phyloP scores from a whole-genome alignment of 2,888 invertebrate genomes.

The Melanophora roralis region DNA sequence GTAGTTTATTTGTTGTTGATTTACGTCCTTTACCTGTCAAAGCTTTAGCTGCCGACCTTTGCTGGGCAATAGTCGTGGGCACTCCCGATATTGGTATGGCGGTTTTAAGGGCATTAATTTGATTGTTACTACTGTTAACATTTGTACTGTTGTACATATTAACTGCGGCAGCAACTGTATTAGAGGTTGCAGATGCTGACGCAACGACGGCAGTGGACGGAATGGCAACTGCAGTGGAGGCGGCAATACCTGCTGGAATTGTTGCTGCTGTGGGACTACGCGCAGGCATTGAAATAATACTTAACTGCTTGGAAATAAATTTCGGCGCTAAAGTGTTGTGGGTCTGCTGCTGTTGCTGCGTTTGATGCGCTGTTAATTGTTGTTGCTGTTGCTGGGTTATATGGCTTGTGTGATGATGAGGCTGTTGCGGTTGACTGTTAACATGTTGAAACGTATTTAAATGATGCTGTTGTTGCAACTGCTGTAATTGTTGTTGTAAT shows the following conservation, averaged over 20 bases:
- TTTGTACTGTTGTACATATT: conserved; percentile 50
- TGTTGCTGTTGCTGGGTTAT: conserved; percentile 59
- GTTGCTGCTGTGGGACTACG: conserved; percentile 64
- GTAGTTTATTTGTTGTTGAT: conserved; percentile 83
- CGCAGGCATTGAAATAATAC: conserved; percentile 74
- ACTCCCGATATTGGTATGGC: conserved; percentile 72
- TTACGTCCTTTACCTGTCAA: conserved; percentile 75
- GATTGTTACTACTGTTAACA: conserved; percentile 32
- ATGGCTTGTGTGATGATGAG: conserved; percentile 41
- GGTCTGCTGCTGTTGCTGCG: conserved; percentile 53
- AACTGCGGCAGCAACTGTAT: conserved; percentile 40
- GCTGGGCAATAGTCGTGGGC: conserved; percentile 76
- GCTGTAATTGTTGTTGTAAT: conserved; percentile 53
- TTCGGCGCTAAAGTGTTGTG: conserved; percentile 64
- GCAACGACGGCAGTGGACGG: conserved; percentile 67
- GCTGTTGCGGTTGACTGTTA: conserved; percentile 55
- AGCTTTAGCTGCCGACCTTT: conserved; percentile 70
- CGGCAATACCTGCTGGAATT: conserved; percentile 67
- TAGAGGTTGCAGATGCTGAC: conserved; percentile 33
- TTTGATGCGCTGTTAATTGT: conserved; percentile 56
- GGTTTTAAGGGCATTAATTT: conserved; percentile 63
- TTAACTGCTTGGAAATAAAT: conserved; percentile 73
- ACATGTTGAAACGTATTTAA: conserved; percentile 56
- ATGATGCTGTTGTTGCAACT: conserved; percentile 53
- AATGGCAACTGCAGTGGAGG: conserved; percentile 67